Evolutionary conservation across 2,113 vertebrate genomes (phyloP).

Genomic region (Carollia perspicillata): DNA sequence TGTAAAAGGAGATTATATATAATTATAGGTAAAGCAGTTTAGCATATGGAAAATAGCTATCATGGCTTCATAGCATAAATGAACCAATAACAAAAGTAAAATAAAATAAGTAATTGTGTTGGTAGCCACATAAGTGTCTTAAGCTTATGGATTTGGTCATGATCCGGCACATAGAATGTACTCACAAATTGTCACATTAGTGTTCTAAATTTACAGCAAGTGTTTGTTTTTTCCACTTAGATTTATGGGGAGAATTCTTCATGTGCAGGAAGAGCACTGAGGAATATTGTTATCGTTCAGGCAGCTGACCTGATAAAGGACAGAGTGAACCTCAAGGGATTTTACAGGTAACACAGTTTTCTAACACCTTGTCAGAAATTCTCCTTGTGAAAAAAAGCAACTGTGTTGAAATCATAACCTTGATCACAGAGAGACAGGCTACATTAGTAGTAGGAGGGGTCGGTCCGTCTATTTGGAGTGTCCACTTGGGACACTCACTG

Average conservation of each 20-base stretch:
- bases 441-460: background rate
- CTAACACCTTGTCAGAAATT: conserved; percentile 37
- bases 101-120: background rate
- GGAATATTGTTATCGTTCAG: conserved; percentile 93
- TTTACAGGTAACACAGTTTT: conserved; percentile 84
- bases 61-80: background rate
- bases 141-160: background rate
- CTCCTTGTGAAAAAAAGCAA: background rate
- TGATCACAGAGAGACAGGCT: background rate
- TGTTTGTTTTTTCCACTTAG: conserved; percentile 81
- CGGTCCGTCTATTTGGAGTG: background rate
- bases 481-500: background rate
- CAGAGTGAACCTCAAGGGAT: conserved; percentile 94
- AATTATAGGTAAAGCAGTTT: background rate
- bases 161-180: background rate
- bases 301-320: conserved; percentile 96
- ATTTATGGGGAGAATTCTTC: conserved; percentile 95
- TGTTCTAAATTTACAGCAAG: background rate
- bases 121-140: background rate
- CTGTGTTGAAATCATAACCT: conserved; percentile 9
- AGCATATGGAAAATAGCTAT: conserved; percentile 41
- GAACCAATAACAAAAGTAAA: conserved; percentile 34
- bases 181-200: background rate
- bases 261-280: conserved; percentile 92
- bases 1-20: conserved; percentile 1